These are phyloP conservation scores for Athalia cordata DNA, from an alignment of 2,888 invertebrate genomes.

Conservation along the genomic window DNA sequence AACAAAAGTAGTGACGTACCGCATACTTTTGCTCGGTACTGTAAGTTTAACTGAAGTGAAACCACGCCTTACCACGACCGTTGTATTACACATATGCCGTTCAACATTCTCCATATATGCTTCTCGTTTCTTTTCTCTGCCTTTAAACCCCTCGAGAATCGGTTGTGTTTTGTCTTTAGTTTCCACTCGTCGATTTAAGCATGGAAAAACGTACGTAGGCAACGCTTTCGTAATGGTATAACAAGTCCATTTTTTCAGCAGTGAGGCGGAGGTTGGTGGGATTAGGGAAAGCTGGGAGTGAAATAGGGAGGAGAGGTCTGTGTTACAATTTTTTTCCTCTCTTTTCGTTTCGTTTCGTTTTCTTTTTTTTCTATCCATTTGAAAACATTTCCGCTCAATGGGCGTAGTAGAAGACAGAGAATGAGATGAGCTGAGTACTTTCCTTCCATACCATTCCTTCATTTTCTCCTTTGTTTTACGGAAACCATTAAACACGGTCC, in stretches of 20 bases:
- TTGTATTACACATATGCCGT: constrained; percentile 4
- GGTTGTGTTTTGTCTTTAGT: constrained; percentile 20
- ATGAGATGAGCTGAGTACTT: constrained; percentile 22
- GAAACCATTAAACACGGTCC: constrained; percentile 17
- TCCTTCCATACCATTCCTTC: background rate
- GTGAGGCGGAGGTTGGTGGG: background rate
- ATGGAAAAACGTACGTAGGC: constrained; percentile 6
- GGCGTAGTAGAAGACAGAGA: constrained; percentile 19
- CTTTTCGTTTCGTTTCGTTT: background rate
- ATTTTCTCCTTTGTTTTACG: constrained; percentile 22
- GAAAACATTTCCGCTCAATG: constrained; percentile 26
- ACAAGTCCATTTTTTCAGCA: constrained; percentile 13
- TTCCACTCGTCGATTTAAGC: constrained; percentile 10
- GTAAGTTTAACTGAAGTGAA: constrained; percentile 15
- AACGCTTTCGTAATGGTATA: constrained; percentile 28
- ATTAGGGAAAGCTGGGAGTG: background rate
- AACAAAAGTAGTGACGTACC: background rate
- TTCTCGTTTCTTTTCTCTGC: constrained; percentile 11
- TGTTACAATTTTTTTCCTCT: background rate
- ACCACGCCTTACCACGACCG: constrained; percentile 8
- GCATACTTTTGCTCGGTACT: background rate
- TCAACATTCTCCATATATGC: constrained; percentile 5
- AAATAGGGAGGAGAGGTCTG: background rate
- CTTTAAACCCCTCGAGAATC: constrained; percentile 18
- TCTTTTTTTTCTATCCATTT: constrained; percentile 16